Conservation (phyloP, 2,113 vertebrate genomes). For the Stegostoma tigrinum region DNA sequence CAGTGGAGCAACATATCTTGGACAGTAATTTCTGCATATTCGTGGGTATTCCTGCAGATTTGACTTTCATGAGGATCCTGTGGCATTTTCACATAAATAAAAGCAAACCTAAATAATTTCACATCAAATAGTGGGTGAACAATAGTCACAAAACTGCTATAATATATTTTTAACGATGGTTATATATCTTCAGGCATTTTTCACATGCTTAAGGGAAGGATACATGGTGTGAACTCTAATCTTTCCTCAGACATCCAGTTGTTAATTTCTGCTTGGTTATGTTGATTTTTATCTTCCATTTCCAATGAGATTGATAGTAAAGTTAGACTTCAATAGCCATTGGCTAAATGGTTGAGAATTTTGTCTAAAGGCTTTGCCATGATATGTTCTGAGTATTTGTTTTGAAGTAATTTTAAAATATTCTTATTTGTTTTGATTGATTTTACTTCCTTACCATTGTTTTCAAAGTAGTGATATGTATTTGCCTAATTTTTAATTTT, state of each 20-base stretch:
- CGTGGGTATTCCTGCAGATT: not conserved
- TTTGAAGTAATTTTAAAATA: no score
- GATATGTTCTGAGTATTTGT: no score
- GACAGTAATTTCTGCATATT: not conserved
- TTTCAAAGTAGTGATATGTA: no score
- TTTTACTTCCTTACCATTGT: no score
- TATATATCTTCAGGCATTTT: not conserved
- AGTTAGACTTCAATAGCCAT: no score
- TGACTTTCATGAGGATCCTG: not conserved
- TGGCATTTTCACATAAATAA: not conserved
- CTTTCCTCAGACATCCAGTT: not conserved
- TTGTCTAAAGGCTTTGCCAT: no score
- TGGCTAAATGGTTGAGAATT: no score
- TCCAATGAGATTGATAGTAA: no score
- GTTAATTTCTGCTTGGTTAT: not conserved
- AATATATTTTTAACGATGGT: not conserved
- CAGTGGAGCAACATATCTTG: not conserved
- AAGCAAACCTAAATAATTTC: not conserved
- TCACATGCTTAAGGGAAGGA: not conserved
- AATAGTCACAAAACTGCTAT: not conserved
- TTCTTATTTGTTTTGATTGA: no score
- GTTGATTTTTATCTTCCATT: no score
- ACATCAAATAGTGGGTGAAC: not conserved
- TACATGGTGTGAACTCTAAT: not conserved
- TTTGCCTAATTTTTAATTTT: no score